Conservation (phyloP, 2,797 vertebrate genomes). For the Spheniscus humboldti region DNA sequence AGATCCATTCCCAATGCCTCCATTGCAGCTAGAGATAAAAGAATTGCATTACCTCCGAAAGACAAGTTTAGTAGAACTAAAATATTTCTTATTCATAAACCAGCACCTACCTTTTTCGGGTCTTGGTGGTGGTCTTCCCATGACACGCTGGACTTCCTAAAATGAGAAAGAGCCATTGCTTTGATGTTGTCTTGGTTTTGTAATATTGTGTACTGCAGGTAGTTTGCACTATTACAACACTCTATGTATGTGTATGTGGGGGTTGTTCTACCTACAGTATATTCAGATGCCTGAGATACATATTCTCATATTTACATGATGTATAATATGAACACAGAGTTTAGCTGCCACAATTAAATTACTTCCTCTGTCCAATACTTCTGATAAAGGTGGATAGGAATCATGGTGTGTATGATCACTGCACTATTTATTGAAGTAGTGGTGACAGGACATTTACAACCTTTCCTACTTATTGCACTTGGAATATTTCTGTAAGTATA, state of each 20-base stretch:
- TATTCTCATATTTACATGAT: neutral
- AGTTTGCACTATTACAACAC: neutral
- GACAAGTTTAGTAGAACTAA: neutral
- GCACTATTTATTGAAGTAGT: neutral
- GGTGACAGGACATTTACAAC: neutral
- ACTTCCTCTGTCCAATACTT: neutral
- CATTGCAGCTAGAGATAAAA: slow-evolving; percentile 65
- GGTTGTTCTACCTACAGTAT: neutral
- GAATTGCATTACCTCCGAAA: slow-evolving; percentile 31
- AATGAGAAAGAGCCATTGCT: slow-evolving; percentile 33
- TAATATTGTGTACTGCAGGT: neutral
- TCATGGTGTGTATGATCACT: neutral
- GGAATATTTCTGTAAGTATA: neutral
- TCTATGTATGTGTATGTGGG: too few species aligned
- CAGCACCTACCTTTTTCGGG: slow-evolving; percentile 72
- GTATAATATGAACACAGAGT: neutral
- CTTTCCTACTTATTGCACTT: neutral
- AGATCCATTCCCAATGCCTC: slow-evolving; percentile 65
- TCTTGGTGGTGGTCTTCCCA: slow-evolving; percentile 54
- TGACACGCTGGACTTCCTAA: slow-evolving; percentile 74
- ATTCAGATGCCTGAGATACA: neutral
- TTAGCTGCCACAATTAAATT: neutral
- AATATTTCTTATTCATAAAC: neutral
- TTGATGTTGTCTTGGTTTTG: neutral
- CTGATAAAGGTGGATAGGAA: neutral